Conservation (phyloP, 2,888 invertebrate genomes). For the Melipona beecheii region DNA sequence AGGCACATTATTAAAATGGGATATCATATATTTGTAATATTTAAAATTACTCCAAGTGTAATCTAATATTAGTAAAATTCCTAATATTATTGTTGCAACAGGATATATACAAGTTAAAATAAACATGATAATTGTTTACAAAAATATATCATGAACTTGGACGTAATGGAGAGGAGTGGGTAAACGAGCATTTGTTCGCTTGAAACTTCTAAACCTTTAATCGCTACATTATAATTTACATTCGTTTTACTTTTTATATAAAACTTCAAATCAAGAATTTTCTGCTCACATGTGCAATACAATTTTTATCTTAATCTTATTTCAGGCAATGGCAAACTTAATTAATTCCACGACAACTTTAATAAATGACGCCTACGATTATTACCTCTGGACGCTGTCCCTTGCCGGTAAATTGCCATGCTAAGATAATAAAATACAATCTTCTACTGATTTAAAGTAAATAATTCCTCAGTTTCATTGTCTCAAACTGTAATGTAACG, state of each 20-base stretch:
- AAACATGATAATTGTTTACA: neutral
- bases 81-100: too few species aligned
- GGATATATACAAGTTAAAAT: neutral
- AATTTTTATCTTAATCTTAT: conserved; percentile 42
- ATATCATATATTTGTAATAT: too few species aligned
- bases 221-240: neutral
- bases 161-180: neutral
- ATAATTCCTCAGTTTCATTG: neutral
- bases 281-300: neutral
- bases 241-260: neutral
- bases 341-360: conserved; percentile 82
- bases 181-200: neutral
- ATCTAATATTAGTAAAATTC: too few species aligned
- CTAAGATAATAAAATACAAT: neutral
- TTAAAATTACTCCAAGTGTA: too few species aligned
- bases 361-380: conserved; percentile 86
- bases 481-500: neutral
- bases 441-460: neutral
- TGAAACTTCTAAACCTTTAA: neutral
- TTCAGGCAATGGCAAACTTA: conserved; percentile 81
- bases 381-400: conserved; percentile 91
- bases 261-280: neutral
- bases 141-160: neutral
- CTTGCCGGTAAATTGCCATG: conserved; percentile 87
- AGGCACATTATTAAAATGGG: too few species aligned